Percentiles rank a stretch among this genome's conserved stretches.
These are phyloP conservation scores for Ditula angustiorana DNA, from an alignment of 2,888 invertebrate species.

Conservation along the genomic window DNA sequence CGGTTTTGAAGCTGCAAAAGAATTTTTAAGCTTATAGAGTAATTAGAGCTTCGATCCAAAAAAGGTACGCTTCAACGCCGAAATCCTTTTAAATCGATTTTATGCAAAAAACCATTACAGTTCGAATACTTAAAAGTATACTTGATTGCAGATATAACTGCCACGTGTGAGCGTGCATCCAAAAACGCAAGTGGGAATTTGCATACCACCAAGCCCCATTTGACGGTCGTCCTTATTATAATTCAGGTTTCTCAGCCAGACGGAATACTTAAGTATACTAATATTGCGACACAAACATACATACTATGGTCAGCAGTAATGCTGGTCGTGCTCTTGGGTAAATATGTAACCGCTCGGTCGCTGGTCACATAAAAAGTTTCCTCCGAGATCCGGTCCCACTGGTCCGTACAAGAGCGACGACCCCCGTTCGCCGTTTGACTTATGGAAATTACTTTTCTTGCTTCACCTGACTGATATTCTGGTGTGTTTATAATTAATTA, in stretches of 20 bases:
- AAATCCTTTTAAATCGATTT: not conserved
- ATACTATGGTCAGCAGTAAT: constrained; percentile 42
- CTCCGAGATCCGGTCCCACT: constrained; percentile 79
- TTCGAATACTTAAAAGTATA: not conserved
- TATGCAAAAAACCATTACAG: not conserved
- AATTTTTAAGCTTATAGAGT: not conserved
- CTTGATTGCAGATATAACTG: constrained; percentile 8
- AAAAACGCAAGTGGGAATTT: constrained; percentile 29
- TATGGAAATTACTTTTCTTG: constrained; percentile 82
- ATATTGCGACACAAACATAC: constrained; percentile 17
- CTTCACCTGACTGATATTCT: constrained; percentile 66
- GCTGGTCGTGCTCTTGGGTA: constrained; percentile 66
- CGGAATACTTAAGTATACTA: constrained; percentile 18
- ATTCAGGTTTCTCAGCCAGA: constrained; percentile 24
- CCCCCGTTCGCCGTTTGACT: constrained; percentile 78
- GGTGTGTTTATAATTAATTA: constrained; percentile 58
- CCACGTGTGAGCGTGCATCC: not conserved
- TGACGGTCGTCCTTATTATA: constrained; percentile 24
- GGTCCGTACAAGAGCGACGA: constrained; percentile 78
- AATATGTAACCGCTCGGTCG: constrained; percentile 71
- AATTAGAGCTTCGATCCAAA: not conserved
- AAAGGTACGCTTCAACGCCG: not conserved
- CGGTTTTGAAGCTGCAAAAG: too few species aligned
- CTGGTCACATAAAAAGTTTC: constrained; percentile 78
- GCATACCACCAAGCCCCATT: constrained; percentile 15